Percentiles rank a stretch among this genome's conserved stretches.
Evolutionary conservation across 2,888 invertebrate genomes (phyloP).

Genomic region (Iphiclides podalirius): DNA sequence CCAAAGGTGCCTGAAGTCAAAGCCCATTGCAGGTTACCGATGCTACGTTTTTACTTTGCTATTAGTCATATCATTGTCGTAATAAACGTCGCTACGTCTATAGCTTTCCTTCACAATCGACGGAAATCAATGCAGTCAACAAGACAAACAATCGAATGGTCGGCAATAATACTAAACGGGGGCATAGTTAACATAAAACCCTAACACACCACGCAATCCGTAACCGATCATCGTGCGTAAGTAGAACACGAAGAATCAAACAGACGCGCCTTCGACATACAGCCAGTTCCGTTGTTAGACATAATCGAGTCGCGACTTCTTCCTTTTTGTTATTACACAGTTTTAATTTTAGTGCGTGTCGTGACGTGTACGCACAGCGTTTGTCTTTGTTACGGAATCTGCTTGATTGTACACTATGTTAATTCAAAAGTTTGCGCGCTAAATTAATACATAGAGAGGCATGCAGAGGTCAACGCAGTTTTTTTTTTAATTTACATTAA

Average conservation of each 20-base stretch:
- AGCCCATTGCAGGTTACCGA: too few relatives aligned
- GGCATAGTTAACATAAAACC: background rate
- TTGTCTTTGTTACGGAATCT: slow-evolving; percentile 4
- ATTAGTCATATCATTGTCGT: too few relatives aligned
- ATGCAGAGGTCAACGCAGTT: too few relatives aligned
- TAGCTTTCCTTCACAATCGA: too few relatives aligned
- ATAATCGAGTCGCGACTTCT: background rate
- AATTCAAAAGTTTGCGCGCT: background rate
- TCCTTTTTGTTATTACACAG: background rate
- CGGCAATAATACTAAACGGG: too few relatives aligned
- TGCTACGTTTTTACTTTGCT: too few relatives aligned
- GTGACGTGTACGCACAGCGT: background rate
- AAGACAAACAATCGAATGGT: too few relatives aligned
- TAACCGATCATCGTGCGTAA: background rate
- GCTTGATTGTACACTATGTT: background rate
- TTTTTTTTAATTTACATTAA: background rate
- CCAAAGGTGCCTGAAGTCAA: too few relatives aligned
- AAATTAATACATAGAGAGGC: too few relatives aligned
- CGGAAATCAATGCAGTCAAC: too few relatives aligned
- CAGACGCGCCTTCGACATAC: background rate
- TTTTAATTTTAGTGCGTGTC: slow-evolving; percentile 6
- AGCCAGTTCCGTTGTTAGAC: background rate
- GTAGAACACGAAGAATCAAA: background rate
- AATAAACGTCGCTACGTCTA: too few relatives aligned
- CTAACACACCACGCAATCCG: background rate